Percentiles rank a stretch among this genome's conserved stretches.
Conservation (phyloP, 2,113 vertebrate genomes). For the Pygoscelis adeliae region DNA sequence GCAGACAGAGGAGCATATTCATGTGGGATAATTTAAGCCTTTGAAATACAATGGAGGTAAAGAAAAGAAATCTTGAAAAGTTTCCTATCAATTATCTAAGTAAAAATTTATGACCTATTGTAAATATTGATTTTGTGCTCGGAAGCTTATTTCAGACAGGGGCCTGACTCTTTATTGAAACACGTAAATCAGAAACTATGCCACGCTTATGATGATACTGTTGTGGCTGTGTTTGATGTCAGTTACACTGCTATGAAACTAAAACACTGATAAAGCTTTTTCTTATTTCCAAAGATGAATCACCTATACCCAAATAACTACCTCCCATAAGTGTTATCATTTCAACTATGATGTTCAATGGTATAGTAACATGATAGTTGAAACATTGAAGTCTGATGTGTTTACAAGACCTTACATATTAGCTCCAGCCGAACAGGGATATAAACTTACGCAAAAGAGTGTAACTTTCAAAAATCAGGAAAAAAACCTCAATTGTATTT, state of each 20-base stretch:
- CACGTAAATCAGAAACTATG: neutral
- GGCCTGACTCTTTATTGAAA: neutral
- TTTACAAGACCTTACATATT: neutral
- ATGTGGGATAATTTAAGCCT: neutral
- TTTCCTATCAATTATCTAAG: neutral
- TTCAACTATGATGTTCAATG: neutral
- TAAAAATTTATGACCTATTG: neutral
- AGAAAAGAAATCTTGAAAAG: neutral
- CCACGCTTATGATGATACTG: neutral
- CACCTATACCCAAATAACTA: neutral
- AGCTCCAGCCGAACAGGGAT: neutral
- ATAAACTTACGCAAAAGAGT: neutral
- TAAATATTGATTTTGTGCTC: neutral
- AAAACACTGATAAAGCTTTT: neutral
- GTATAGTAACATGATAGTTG: neutral
- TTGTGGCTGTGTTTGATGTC: neutral
- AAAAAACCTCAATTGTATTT: neutral
- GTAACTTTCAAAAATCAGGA: neutral
- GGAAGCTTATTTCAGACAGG: neutral
- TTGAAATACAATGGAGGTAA: neutral
- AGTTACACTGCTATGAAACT: neutral
- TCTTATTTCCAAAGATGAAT: neutral
- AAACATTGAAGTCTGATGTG: neutral
- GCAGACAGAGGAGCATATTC: neutral
- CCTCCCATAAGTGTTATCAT: accelerated